A percentile compares a stretch with the other conserved stretches of the same genome.
These are phyloP conservation scores for Theretra japonica DNA, from an alignment of 2,888 invertebrate genomes.

Conservation along the genomic window DNA sequence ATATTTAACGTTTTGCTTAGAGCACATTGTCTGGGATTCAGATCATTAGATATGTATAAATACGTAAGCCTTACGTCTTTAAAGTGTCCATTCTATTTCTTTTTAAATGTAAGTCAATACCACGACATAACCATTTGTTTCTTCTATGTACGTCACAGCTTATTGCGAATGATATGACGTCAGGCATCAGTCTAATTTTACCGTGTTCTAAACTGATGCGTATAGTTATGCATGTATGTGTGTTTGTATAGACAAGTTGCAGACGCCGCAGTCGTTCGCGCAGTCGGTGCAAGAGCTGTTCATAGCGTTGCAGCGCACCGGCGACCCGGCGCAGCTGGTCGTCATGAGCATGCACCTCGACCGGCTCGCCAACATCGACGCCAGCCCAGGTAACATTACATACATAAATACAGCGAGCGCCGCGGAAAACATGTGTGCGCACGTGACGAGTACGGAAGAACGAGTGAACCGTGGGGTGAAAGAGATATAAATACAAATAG, in stretches of 20 bases:
- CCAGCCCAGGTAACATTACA: conserved; percentile 87
- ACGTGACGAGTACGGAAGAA: too few relatives aligned
- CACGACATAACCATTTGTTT: too few relatives aligned
- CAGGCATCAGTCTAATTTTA: not conserved
- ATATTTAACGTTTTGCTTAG: too few relatives aligned
- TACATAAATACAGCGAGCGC: not conserved
- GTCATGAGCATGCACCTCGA: conserved; percentile 92
- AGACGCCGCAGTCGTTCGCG: conserved; percentile 96
- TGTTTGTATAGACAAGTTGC: conserved; percentile 89
- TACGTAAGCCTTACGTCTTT: too few relatives aligned
- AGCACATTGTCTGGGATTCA: too few relatives aligned
- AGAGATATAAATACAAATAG: too few relatives aligned
- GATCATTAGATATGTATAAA: too few relatives aligned
- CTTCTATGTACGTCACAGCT: too few relatives aligned
- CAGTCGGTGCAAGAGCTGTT: conserved; percentile 96
- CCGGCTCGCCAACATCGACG: conserved; percentile 93
- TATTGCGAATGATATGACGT: not conserved
- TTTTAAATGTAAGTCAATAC: too few relatives aligned
- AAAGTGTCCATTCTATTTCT: too few relatives aligned
- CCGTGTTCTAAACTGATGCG: not conserved
- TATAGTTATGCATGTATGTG: conserved; percentile 47
- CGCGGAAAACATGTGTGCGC: too few relatives aligned
- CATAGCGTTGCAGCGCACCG: conserved; percentile 94
- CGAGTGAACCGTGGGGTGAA: too few relatives aligned
- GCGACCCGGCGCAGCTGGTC: conserved; percentile 91